These are phyloP conservation scores for Xanthorhoe designata DNA, from an alignment of 2,888 invertebrate species.

Conservation along the genomic window DNA sequence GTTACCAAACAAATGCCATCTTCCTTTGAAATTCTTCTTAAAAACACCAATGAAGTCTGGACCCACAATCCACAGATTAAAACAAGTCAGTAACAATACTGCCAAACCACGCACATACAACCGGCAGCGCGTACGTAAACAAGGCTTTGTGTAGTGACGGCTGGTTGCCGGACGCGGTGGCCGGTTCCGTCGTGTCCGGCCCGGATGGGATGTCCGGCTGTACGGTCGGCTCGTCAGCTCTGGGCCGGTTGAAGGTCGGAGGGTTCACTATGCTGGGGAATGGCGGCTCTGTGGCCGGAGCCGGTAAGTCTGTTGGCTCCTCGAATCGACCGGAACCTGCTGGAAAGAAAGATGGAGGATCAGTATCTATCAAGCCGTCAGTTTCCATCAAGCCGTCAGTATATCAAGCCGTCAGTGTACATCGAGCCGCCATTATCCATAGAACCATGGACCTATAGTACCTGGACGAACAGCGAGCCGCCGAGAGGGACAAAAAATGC, in stretches of 20 bases:
- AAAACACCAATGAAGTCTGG: too few species aligned
- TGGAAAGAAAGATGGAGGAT: conserved; percentile 8
- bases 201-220: conserved; percentile 29
- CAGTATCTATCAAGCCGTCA: too few species aligned
- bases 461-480: too few species aligned
- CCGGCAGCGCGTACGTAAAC: conserved; percentile 91
- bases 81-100: conserved; percentile 93
- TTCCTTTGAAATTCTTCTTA: too few species aligned
- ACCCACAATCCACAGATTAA: conserved; percentile 74
- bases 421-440: too few species aligned
- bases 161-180: conserved; percentile 67
- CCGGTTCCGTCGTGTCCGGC: conserved; percentile 54
- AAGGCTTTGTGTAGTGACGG: conserved; percentile 87
- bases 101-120: conserved; percentile 94
- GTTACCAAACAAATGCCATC: too few species aligned
- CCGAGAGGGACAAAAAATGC: too few species aligned
- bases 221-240: conserved; percentile 15
- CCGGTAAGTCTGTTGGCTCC: conserved; percentile 51
- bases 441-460: too few species aligned
- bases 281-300: conserved; percentile 54
- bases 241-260: conserved; percentile 50
- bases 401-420: neutral
- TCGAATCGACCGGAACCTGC: conserved; percentile 68
- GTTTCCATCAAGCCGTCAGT: neutral
- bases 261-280: conserved; percentile 62